Conservation (phyloP, 2,888 invertebrate species). For the Tigriopus californicus region DNA sequence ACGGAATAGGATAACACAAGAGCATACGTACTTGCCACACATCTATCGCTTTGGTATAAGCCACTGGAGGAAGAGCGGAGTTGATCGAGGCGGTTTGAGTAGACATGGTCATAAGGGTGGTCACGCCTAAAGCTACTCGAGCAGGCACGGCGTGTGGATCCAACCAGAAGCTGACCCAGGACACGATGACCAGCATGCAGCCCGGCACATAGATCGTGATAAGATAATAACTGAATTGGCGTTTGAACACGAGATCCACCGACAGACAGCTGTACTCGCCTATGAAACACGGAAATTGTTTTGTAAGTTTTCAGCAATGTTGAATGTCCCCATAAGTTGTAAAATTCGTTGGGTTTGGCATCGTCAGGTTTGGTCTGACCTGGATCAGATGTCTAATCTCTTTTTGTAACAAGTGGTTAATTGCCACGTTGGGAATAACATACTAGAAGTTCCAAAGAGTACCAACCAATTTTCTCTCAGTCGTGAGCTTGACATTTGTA, state of each 20-base stretch:
- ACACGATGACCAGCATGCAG: conserved; percentile 93
- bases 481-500: too few relatives aligned
- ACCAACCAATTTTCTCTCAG: too few relatives aligned
- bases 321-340: too few relatives aligned
- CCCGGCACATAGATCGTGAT: conserved; percentile 99
- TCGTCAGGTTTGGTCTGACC: too few relatives aligned
- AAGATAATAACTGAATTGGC: conserved; percentile 97
- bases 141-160: conserved; percentile 91
- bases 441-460: too few relatives aligned
- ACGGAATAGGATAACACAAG: too few relatives aligned
- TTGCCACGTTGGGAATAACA: too few relatives aligned
- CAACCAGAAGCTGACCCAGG: conserved; percentile 89
- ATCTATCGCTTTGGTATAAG: conserved; percentile 94
- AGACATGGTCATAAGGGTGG: conserved; percentile 89
- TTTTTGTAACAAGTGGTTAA: too few relatives aligned
- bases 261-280: conserved; percentile 96
- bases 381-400: too few relatives aligned
- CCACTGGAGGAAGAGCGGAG: conserved; percentile 86
- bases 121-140: conserved; percentile 74
- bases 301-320: too few relatives aligned
- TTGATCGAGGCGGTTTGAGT: conserved; percentile 88
- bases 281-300: too few relatives aligned
- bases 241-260: conserved; percentile 85
- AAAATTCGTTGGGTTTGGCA: too few relatives aligned
- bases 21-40: conserved; percentile 68